phyloP scores from a whole-genome alignment of 2,113 vertebrate genomes.

The Dendropsophus ebraccatus region DNA sequence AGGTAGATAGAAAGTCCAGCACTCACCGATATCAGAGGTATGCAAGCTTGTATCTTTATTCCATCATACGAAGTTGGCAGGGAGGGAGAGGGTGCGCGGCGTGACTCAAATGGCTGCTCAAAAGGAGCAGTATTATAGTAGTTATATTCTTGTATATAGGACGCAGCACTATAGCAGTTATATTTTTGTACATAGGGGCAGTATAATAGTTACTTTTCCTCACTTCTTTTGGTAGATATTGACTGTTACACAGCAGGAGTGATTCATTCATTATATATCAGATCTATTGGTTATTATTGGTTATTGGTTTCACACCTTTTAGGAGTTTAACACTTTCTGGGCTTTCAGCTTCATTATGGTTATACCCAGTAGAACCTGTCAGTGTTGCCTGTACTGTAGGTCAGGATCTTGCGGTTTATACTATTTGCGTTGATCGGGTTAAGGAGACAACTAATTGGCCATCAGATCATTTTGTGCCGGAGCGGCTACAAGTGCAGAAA shows the following conservation, averaged over 20 bases:
- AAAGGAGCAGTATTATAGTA: neutral
- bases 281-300: too few species aligned
- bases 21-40: too few species aligned
- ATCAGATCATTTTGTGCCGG: neutral
- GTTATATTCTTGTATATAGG: conserved; percentile 12
- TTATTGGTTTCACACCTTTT: neutral
- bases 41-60: too few species aligned
- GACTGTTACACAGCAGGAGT: too few species aligned
- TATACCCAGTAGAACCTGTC: neutral
- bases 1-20: too few species aligned
- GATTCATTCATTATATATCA: too few species aligned
- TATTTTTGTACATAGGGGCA: neutral
- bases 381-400: neutral
- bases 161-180: conserved; percentile 1
- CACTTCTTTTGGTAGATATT: too few species aligned
- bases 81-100: too few species aligned
- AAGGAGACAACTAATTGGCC: neutral
- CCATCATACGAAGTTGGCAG: too few species aligned
- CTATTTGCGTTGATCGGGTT: neutral
- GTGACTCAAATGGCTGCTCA: too few species aligned
- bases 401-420: neutral
- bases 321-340: neutral
- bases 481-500: neutral
- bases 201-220: too few species aligned
- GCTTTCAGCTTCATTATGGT: too few species aligned